These are phyloP conservation scores for Hetaerina titia DNA, from an alignment of 2,888 invertebrate species.

Conservation along the genomic window DNA sequence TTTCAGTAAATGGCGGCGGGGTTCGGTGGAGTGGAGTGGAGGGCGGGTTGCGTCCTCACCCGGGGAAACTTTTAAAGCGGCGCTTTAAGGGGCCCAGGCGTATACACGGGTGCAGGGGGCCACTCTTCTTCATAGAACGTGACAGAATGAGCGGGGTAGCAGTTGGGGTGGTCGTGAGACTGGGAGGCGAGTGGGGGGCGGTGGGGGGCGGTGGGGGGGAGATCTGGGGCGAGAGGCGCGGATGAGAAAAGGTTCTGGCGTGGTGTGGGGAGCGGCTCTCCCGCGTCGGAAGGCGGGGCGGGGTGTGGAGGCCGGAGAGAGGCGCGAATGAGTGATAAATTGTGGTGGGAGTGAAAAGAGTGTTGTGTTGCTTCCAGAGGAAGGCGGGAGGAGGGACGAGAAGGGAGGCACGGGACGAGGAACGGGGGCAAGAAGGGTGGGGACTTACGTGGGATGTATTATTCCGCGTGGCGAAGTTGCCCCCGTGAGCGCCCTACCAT, in stretches of 20 bases:
- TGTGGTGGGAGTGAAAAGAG: neutral
- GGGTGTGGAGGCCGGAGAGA: neutral
- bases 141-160: conserved; percentile 27
- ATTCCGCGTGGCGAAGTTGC: conserved; percentile 4
- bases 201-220: neutral
- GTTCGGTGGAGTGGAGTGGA: neutral
- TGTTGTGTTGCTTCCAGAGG: conserved; percentile 53
- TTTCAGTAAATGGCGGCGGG: neutral
- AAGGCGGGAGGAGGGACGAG: neutral
- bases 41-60: neutral
- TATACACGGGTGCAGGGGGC: neutral
- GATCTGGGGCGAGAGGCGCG: neutral
- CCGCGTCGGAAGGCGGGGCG: neutral
- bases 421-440: neutral
- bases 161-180: neutral
- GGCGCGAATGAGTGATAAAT: conserved; percentile 44
- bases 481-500: neutral
- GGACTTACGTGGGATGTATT: conserved; percentile 27
- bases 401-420: neutral
- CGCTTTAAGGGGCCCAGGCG: neutral
- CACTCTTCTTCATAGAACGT: conserved; percentile 17
- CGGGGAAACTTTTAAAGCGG: neutral
- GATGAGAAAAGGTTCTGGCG: neutral
- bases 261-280: neutral
- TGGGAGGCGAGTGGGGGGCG: neutral